phyloP scores from a whole-genome alignment of 2,797 vertebrate genomes.

The Centroberyx gerrardi region DNA sequence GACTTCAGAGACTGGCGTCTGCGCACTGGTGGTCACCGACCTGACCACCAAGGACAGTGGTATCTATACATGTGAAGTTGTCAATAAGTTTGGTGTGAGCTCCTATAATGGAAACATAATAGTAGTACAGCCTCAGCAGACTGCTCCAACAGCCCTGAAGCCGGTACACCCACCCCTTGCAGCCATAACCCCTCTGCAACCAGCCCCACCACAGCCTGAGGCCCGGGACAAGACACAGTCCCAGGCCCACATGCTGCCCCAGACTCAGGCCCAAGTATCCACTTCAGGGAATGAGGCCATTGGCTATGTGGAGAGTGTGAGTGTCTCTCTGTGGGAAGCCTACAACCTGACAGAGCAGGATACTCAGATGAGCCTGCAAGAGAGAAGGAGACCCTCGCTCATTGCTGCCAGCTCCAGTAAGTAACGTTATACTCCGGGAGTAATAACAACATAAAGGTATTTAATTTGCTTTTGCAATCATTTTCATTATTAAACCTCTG shows the following conservation, averaged over 20 bases:
- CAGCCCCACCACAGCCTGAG: constrained; percentile 57
- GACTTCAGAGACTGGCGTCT: constrained; percentile 86
- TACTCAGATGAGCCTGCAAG: constrained; percentile 48
- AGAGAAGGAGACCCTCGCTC: constrained; percentile 72
- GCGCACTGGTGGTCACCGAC: constrained; percentile 88
- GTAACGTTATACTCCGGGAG: constrained; percentile 26
- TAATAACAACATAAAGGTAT: not conserved
- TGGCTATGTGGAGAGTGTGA: constrained; percentile 73
- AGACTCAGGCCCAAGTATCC: constrained; percentile 74
- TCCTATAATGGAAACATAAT: constrained; percentile 92
- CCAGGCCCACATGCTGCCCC: constrained; percentile 73
- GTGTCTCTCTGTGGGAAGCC: constrained; percentile 80
- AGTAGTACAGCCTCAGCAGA: constrained; percentile 81
- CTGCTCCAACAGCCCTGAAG: constrained; percentile 41
- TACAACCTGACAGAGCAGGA: constrained; percentile 79
- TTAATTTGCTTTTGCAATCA: not conserved
- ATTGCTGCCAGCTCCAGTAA: constrained; percentile 79
- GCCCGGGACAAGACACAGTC: constrained; percentile 7
- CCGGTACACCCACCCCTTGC: constrained; percentile 68
- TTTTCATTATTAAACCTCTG: constrained; percentile 2
- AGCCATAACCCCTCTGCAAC: constrained; percentile 87
- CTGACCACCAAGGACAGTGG: constrained; percentile 87
- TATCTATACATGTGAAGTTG: constrained; percentile 91
- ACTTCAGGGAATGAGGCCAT: constrained; percentile 23
- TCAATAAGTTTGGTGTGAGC: constrained; percentile 89